phyloP scores from a whole-genome alignment of 2,888 invertebrate genomes.

The Mycalesis mineus region DNA sequence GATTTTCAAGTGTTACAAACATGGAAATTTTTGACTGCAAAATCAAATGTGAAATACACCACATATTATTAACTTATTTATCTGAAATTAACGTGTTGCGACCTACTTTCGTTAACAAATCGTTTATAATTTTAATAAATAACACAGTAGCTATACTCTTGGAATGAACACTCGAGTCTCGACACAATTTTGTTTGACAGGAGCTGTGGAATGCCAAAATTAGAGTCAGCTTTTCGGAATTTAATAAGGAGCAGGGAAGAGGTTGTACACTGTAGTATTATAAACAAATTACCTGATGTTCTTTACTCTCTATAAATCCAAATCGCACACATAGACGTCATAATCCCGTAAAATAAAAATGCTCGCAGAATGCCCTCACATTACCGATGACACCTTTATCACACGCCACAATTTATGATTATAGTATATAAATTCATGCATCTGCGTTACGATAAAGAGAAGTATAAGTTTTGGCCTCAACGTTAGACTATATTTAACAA shows the following conservation, averaged over 20 bases:
- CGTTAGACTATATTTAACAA: constrained; percentile 45
- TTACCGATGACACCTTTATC: constrained; percentile 75
- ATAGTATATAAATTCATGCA: constrained; percentile 41
- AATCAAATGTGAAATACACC: neutral
- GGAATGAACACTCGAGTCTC: constrained; percentile 39
- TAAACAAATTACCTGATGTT: constrained; percentile 52
- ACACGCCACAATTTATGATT: constrained; percentile 48
- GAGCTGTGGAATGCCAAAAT: constrained; percentile 72
- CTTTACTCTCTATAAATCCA: constrained; percentile 54
- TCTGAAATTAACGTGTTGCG: too few relatives aligned
- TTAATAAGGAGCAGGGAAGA: constrained; percentile 29
- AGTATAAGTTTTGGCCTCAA: constrained; percentile 43
- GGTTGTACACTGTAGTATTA: constrained; percentile 27
- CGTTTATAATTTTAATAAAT: constrained; percentile 25
- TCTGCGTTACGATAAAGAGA: constrained; percentile 41
- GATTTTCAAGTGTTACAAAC: too few relatives aligned
- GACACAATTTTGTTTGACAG: constrained; percentile 59
- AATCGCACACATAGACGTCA: constrained; percentile 60
- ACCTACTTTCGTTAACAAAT: too few relatives aligned
- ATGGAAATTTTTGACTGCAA: neutral
- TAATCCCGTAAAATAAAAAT: constrained; percentile 67
- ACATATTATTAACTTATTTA: too few relatives aligned
- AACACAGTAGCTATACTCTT: constrained; percentile 30
- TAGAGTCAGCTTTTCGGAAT: constrained; percentile 60
- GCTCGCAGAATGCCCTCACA: constrained; percentile 72